Conservation (phyloP, 2,797 vertebrate genomes). For the Melanotaenia trifasciata region DNA sequence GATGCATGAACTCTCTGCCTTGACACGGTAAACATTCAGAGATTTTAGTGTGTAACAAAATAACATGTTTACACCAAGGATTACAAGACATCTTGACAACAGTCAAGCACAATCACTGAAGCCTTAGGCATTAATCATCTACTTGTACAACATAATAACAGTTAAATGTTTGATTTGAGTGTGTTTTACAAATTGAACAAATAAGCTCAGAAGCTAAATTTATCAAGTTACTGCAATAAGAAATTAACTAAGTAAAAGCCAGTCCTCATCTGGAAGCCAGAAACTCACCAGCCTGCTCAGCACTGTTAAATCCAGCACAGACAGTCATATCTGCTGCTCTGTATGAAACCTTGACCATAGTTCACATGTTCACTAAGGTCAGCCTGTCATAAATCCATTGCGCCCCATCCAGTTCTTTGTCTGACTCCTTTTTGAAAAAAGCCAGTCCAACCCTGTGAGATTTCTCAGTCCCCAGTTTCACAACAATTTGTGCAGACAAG, state of each 20-base stretch:
- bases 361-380: constrained; percentile 44
- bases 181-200: not conserved
- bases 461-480: constrained; percentile 27
- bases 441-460: not conserved
- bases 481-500: constrained; percentile 30
- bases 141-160: not conserved
- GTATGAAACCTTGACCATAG: constrained; percentile 46
- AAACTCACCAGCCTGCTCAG: not conserved
- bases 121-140: not conserved
- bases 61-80: not conserved
- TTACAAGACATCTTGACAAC: not conserved
- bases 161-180: not conserved
- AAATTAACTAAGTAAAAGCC: not conserved
- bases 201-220: not conserved
- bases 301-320: constrained; percentile 30
- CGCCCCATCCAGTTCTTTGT: constrained; percentile 22
- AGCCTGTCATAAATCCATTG: constrained; percentile 54
- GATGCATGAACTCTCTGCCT: not conserved
- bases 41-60: not conserved
- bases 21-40: not conserved
- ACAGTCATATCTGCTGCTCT: constrained; percentile 20
- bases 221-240: not conserved
- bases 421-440: constrained; percentile 51
- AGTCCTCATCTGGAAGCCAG: constrained; percentile 39
- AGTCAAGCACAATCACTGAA: not conserved